Conservation (phyloP, 1,140 invertebrate genomes). For the Drosophila nigrodunni region DNA sequence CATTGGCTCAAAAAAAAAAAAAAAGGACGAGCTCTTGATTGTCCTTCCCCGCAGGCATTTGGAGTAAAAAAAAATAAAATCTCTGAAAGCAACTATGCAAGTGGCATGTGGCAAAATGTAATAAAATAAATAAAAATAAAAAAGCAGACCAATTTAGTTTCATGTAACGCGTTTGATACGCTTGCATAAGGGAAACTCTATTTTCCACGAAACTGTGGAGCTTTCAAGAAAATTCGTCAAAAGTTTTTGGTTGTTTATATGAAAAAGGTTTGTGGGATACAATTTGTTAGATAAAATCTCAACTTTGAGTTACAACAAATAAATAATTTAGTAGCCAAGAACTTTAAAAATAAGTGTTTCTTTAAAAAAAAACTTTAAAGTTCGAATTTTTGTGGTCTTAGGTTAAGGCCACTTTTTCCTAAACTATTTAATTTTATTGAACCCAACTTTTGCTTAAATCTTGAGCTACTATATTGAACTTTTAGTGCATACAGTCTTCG, state of each 20-base stretch:
- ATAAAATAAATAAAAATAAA: constrained; percentile 51
- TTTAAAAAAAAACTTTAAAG: no score
- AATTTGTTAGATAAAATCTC: no score
- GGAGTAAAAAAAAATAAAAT: constrained; percentile 11
- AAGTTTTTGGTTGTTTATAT: no score
- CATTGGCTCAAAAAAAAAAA: constrained; percentile 24
- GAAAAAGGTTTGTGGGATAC: no score
- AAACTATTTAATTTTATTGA: background rate
- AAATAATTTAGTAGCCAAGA: no score
- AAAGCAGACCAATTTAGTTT: constrained; percentile 49
- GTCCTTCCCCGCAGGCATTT: constrained; percentile 2
- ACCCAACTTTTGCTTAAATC: background rate
- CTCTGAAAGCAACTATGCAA: constrained; percentile 46
- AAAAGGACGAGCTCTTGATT: constrained; percentile 26
- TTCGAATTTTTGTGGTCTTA: no score
- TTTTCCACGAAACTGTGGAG: background rate
- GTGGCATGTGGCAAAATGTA: constrained; percentile 55
- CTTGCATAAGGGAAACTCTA: background rate
- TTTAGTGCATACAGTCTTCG: constrained; percentile 3
- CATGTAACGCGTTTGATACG: constrained; percentile 6
- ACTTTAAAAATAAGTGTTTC: no score
- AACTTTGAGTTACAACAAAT: no score
- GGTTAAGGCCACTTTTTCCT: background rate
- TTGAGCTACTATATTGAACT: background rate
- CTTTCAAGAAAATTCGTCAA: background rate